These are phyloP conservation scores for Orgyia antiqua DNA, from an alignment of 2,888 invertebrate genomes.

Conservation along the genomic window DNA sequence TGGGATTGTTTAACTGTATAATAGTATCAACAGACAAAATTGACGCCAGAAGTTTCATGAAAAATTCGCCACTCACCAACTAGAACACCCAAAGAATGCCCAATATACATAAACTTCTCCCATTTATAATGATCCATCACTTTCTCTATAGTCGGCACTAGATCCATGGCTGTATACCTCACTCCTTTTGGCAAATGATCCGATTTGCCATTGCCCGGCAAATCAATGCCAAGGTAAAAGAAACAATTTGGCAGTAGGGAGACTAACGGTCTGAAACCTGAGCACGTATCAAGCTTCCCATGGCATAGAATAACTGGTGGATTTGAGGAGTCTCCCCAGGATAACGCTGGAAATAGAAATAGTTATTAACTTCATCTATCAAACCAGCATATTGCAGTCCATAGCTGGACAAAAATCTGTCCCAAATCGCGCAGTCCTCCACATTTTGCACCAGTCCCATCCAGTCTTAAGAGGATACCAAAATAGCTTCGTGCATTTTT, in stretches of 20 bases:
- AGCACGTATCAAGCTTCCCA: conserved; percentile 79
- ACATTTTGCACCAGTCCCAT: too few relatives aligned
- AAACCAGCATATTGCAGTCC: too few relatives aligned
- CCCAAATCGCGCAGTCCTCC: too few relatives aligned
- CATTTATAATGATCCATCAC: conserved; percentile 47
- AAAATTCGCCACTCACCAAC: conserved; percentile 43
- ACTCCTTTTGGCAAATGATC: conserved; percentile 64
- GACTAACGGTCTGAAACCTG: conserved; percentile 76
- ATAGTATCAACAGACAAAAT: too few relatives aligned
- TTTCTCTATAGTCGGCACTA: conserved; percentile 38
- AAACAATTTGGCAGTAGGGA: conserved; percentile 61
- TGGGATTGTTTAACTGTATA: too few relatives aligned
- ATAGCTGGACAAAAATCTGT: too few relatives aligned
- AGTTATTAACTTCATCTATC: not conserved
- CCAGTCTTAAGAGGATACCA: too few relatives aligned
- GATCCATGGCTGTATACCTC: conserved; percentile 36
- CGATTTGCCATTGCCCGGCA: conserved; percentile 80
- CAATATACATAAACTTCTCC: conserved; percentile 50
- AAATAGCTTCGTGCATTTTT: too few relatives aligned
- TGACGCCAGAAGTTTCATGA: too few relatives aligned
- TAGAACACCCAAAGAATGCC: conserved; percentile 52
- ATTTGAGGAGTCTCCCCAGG: conserved; percentile 74
- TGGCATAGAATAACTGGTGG: conserved; percentile 76
- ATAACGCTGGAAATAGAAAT: conserved; percentile 57
- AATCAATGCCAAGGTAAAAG: conserved; percentile 60